phyloP scores from a whole-genome alignment of 2,888 invertebrate species.

The Cataglyphis livida region DNA sequence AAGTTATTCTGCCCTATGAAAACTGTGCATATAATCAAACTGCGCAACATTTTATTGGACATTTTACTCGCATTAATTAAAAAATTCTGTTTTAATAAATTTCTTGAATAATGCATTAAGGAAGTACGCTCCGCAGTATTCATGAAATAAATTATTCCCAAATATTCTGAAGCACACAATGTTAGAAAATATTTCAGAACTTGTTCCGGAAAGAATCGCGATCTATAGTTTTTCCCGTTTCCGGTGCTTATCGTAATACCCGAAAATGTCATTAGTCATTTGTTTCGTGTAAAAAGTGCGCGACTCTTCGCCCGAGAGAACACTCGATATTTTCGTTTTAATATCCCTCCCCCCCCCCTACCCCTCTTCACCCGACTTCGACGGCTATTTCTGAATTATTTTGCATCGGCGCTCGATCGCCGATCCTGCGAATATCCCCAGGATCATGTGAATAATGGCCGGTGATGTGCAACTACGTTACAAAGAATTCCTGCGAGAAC shows the following conservation, averaged over 20 bases:
- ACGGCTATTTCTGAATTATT: conserved; percentile 51
- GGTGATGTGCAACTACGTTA: conserved; percentile 53
- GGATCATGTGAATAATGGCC: conserved; percentile 55
- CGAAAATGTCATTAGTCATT: conserved; percentile 44
- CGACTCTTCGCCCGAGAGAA: not conserved
- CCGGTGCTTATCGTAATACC: conserved; percentile 30
- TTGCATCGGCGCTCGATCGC: conserved; percentile 36
- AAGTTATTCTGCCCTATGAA: conserved; percentile 8
- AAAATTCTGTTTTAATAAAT: conserved; percentile 34
- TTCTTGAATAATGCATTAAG: conserved; percentile 37
- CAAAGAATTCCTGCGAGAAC: conserved; percentile 59
- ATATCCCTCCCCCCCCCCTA: not conserved
- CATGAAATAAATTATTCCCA: conserved; percentile 46
- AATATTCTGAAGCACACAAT: conserved; percentile 8
- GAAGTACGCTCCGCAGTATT: conserved; percentile 14
- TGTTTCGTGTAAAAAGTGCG: conserved; percentile 32
- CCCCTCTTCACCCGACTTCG: not conserved
- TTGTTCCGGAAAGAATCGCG: conserved; percentile 14
- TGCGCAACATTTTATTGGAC: not conserved
- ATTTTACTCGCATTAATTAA: conserved; percentile 6
- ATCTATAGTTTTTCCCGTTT: conserved; percentile 40
- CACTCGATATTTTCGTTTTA: conserved; percentile 32
- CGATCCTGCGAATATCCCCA: conserved; percentile 7
- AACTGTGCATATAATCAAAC: not conserved
- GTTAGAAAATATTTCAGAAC: conserved; percentile 28